phyloP scores from a whole-genome alignment of 2,113 vertebrate genomes.

The Chloebia gouldiae region DNA sequence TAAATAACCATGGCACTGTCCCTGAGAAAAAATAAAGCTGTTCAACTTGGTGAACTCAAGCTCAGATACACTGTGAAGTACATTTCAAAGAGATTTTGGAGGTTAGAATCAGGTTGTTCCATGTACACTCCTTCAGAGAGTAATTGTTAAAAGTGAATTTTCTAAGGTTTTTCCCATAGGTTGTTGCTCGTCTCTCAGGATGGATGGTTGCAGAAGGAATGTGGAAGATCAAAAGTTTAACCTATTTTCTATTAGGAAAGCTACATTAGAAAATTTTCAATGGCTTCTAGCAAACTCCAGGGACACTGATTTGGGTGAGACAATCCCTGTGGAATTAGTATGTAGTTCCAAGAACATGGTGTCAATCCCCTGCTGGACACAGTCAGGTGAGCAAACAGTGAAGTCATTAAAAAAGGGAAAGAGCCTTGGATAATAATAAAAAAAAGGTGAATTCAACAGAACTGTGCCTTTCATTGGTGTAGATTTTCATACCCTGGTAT shows the following conservation, averaged over 20 bases:
- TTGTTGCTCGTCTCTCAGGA: neutral
- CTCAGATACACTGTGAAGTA: neutral
- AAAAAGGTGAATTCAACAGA: neutral
- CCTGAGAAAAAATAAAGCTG: neutral
- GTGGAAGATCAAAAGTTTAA: neutral
- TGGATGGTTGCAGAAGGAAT: neutral
- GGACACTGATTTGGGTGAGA: neutral
- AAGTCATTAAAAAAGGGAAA: neutral
- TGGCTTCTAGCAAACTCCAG: neutral
- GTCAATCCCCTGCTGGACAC: neutral
- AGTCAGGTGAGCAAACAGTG: neutral
- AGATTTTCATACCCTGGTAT: neutral
- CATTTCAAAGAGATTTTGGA: neutral
- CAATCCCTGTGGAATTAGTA: neutral
- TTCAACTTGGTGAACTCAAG: neutral
- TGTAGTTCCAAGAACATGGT: neutral
- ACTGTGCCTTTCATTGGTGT: neutral
- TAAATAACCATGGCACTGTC: neutral
- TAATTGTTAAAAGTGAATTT: neutral
- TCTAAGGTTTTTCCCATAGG: neutral
- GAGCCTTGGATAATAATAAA: neutral
- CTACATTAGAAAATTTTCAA: neutral
- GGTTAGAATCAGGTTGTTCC: neutral
- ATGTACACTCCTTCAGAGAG: neutral
- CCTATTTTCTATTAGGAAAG: neutral